Evolutionary conservation across 2,113 vertebrate genomes (phyloP), one percentile per base, ranked within the genome.

Genomic region (Cathartes aura): DNA sequence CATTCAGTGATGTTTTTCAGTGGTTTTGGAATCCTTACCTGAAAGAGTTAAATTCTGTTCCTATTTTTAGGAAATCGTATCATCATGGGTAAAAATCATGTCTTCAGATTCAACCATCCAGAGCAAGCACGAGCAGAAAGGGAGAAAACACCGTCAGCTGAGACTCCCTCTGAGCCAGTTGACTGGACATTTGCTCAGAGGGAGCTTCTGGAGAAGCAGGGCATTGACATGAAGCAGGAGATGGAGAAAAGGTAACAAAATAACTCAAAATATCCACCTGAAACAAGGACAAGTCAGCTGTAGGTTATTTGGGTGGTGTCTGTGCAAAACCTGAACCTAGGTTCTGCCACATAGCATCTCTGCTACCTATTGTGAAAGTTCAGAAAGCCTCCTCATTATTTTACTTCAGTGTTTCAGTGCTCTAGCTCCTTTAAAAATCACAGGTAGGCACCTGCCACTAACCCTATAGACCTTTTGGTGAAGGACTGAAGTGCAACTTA

Each of bases 161-260:
- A 99, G 97, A 99, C 99, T n/a, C 99, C 99, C 1, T 99, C 99
- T 8, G 99, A 99, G 97, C 99, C 99, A 5, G 99, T 99, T 56
- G 99, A 99, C 97, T 99, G 99, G 99, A 99, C 99, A 0, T 99
- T 99, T 97, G 99, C 99, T 76, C 99, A 99, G 98, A 98, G 99
- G 58, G 99, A 99, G 94, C 98, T 99, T 72, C 97, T 99, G 88
- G 99, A 99, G 97, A 99, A 99, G 87, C 99, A 99, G 88, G 99
- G 99, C 72, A 99, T 99, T 43, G 99, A 99, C 98, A 99, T 99
- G 99, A 99, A 99, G 80, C 99, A 99, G 90, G 99, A 99, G 97
- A 99, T 99, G 99, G 99, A 99, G 96, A 99, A 99, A 98, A 99
- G 99, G 99, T 99, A 97, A 95, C 11, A 10, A 42, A 66, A 32